phyloP scores from a whole-genome alignment of 2,888 invertebrate species.

The Colletes collaris region DNA sequence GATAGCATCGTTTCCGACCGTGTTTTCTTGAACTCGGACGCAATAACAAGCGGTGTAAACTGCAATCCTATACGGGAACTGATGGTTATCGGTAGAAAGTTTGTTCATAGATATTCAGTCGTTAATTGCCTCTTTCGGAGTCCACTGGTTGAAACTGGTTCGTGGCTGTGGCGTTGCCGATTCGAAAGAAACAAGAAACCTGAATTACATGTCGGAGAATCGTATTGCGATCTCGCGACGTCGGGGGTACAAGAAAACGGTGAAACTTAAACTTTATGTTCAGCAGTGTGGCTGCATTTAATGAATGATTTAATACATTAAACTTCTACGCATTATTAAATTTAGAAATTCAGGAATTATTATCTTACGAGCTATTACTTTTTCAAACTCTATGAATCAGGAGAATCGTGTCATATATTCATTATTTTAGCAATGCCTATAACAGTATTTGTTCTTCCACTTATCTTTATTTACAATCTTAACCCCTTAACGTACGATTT shows the following conservation, averaged over 20 bases:
- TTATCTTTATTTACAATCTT: no score
- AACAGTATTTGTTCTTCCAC: no score
- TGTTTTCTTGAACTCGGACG: constrained; percentile 54
- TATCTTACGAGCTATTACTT: no score
- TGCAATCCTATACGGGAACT: constrained; percentile 48
- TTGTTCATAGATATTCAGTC: constrained; percentile 47
- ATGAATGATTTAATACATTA: no score
- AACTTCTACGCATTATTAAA: no score
- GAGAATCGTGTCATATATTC: no score
- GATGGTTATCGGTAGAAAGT: constrained; percentile 57
- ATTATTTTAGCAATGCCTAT: no score
- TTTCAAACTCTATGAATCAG: no score
- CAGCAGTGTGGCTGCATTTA: no score
- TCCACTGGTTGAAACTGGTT: constrained; percentile 26
- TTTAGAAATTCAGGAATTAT: no score
- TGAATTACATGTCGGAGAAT: neutral
- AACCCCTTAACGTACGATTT: no score
- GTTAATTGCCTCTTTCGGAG: constrained; percentile 55
- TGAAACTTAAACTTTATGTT: neutral
- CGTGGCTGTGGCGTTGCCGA: constrained; percentile 18
- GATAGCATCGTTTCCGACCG: constrained; percentile 53
- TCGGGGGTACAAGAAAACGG: neutral
- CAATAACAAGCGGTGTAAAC: constrained; percentile 54
- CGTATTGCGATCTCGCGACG: neutral
- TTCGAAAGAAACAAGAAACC: constrained; percentile 22